Evolutionary conservation across 2,888 invertebrate species (phyloP), one percentile per base, ranked within the genome.

Genomic region (Ophion slaviceki): DNA sequence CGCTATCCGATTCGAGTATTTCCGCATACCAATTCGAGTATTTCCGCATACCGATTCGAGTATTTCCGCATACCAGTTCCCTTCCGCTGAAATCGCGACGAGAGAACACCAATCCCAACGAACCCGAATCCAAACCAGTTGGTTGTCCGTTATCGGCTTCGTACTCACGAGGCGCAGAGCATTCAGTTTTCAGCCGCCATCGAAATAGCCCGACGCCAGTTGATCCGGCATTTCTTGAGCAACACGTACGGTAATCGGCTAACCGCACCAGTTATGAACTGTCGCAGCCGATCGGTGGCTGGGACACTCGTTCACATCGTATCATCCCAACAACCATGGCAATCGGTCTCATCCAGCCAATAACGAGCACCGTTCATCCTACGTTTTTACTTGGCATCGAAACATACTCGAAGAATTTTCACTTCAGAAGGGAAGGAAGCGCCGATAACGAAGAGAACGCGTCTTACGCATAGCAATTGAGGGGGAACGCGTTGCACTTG

Each of bases 401-500:
- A 24, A 75, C 14, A 20, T 28, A 20, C 53, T 28, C 32, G 32
- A 53, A 20, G 59, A 79, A 76, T 76, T 75, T 68, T 74, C 64
- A 74, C 57, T 28, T 28, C 11, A n/a, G 40, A 68, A 32, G 62
- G 53, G 62, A 74, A 76, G 47, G 36, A 67, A 61, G n/a, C 59
- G 8, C 68, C 24, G n/a, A 28, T 17, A 28, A 66, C 40, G 45
- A 32, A 17, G 59, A 59, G 67, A 80, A 53, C 32, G 53, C 62
- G 24, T 74, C 14, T 64, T 47, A 17, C 24, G 83, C 67, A 80
- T 74, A 74, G 53, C 57, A 83, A 83, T 80, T 28, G 32, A 61
- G 53, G 28, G 68, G 59, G 3, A 14, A 75, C 45, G 59, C 72
- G 76, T 71, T 80, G 80, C 64, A 77, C 80, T 80, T 78, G 83